Base-by-base conservation (phyloP, 2,797 vertebrate genomes). In the Gobio occitaniae region DNA sequence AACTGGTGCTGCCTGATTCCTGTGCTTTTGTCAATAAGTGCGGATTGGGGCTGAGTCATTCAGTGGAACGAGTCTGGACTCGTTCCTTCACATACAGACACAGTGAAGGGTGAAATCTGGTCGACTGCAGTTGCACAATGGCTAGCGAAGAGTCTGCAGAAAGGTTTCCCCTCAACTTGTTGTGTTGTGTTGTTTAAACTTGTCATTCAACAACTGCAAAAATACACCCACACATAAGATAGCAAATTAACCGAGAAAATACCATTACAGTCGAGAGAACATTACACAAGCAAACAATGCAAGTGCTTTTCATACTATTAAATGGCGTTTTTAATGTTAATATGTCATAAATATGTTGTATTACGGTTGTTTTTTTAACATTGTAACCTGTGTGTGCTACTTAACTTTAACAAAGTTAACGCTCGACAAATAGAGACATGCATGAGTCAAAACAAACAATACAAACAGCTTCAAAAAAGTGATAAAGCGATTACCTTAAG, bases 1-100 rank as follows among this genome's bases (percentile, higher is more conserved):
- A 76, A 78, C 70, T 75, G 68, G 52, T 32, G 10, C 25, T 10
- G 52, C 52, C 52, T 47, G 69, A 83, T 84, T 83, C 63, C 63
- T 59, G 74, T 32, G 41, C 65, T 59, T 25, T 76, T 48, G 63
- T 78, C 65, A 59, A 68, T 44, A 77, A 15, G 15, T 19, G 52
- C 0, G 0, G 0, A 56, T 2, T 2, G 13, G 5, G 25, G 77
- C 41, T 13, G 69, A 82, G 41, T 47, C 11, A 75, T 19, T 66
- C 47, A 15, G 15, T 44, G 41, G 4, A 84, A 79, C 75, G 29
- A 25, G 83, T 36, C 76, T 50, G 41, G 44, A 84, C 83, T 65
- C 1, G 68, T 47, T 76, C 52, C 54, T 61, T 15, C 21, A 63
- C 71, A 59, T 70, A 41, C 36, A 54, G 61, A 66, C 44, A 75